Base-by-base conservation (phyloP, 2,888 invertebrate species). In the Ptychoptera albimana region DNA sequence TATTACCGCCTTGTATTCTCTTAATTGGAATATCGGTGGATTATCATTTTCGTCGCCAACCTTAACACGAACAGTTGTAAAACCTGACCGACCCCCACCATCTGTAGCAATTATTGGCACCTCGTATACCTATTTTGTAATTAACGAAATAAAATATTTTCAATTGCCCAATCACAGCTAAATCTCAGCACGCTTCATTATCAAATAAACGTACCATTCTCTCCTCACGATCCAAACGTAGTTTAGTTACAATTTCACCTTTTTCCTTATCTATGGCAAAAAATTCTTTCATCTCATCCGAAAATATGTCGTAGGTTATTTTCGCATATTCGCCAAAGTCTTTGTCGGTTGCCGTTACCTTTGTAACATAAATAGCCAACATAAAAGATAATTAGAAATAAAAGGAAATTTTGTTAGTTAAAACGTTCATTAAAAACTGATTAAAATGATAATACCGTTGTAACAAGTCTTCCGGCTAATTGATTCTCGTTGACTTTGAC, bases 1-100 rank as follows among this genome's bases (percentile, higher is more conserved):
- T 50, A 82, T 77, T 46, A 77, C 76, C 31, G 79, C 77, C 62
- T 82, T 80, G 63, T 89, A 89, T 62, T 86, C 80, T 50, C 74
- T 75, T 46, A 82, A 68, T 49, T 78, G 68, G 62, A 88, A 89
- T 45, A 66, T 66, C 0, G 93, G 92, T 42, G 78, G 68, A 63
- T 87, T 82, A 61, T 92, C 91, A 65, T 91, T 89, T 50, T 77
- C 74, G 66, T 93, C 92, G 15, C 71, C 69, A 40, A 94, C 81
- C 60, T 78, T 77, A 36, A 94, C 82, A 61, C 83, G 73, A 50
- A 89, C 75, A 31, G 73, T 71, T 37, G 85, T 72, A 62, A 83
- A 82, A 14, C 81, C 80, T 48, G 81, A 72, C 58, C 79, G 72
- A 50, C 88, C 79, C 50, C 87, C 88, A 36, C 77, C 79, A 66